Percentiles rank a stretch among this genome's conserved stretches.
These are phyloP conservation scores for Lathronympha strigana DNA, from an alignment of 2,888 invertebrate species.

Conservation along the genomic window DNA sequence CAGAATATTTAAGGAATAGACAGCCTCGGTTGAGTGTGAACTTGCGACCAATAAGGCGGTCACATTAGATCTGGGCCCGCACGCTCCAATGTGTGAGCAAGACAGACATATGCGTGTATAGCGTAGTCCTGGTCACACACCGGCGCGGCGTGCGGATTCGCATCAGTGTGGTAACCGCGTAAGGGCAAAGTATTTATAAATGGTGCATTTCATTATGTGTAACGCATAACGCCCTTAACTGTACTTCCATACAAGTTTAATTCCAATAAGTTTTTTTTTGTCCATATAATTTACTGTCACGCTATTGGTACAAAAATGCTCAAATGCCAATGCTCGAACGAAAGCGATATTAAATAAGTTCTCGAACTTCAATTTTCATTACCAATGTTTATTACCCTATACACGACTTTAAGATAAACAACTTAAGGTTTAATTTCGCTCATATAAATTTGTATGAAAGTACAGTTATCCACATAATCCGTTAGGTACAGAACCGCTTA, in stretches of 20 bases:
- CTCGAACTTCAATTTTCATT: too few relatives aligned
- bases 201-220: slow-evolving; percentile 71
- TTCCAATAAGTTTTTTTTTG: too few relatives aligned
- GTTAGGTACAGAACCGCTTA: slow-evolving; percentile 77
- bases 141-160: too few relatives aligned
- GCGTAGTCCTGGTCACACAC: too few relatives aligned
- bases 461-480: slow-evolving; percentile 52
- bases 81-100: too few relatives aligned
- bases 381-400: neutral
- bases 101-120: too few relatives aligned
- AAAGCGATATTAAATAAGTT: too few relatives aligned
- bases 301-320: too few relatives aligned
- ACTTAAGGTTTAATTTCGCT: neutral
- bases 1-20: slow-evolving; percentile 46
- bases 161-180: too few relatives aligned
- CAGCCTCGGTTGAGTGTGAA: slow-evolving; percentile 70
- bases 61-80: too few relatives aligned
- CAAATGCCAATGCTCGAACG: too few relatives aligned
- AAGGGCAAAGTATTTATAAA: slow-evolving; percentile 61
- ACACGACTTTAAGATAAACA: neutral
- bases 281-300: neutral
- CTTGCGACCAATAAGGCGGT: slow-evolving; percentile 67
- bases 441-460: slow-evolving; percentile 17
- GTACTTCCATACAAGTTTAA: slow-evolving; percentile 17
- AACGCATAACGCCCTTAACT: slow-evolving; percentile 17